Evolutionary conservation across 2,888 invertebrate genomes (phyloP).

Genomic region (Junonia oenone): DNA sequence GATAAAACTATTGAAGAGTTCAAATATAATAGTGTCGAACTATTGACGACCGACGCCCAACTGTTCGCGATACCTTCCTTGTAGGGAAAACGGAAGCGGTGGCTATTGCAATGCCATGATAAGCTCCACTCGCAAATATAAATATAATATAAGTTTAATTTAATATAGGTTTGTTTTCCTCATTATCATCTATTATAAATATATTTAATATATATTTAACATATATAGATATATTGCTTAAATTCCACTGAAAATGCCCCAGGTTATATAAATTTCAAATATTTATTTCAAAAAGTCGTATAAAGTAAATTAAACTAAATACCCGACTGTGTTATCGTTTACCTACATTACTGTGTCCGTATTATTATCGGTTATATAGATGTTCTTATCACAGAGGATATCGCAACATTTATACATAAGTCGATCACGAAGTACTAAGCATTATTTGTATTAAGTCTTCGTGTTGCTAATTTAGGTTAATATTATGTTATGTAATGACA

Average conservation of each 20-base stretch:
- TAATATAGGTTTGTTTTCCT: conserved; percentile 18
- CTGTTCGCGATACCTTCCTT: conserved; percentile 37
- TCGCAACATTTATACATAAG: conserved; percentile 16
- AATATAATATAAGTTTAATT: conserved; percentile 13
- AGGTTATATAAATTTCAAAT: too few species aligned
- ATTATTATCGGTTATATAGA: conserved; percentile 24
- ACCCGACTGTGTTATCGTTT: conserved; percentile 24
- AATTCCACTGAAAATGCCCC: too few species aligned
- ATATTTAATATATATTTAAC: too few species aligned
- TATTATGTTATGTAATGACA: not conserved
- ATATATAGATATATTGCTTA: too few species aligned
- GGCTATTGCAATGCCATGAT: conserved; percentile 33
- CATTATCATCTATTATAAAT: conserved; percentile 4
- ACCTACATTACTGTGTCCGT: conserved; percentile 24
- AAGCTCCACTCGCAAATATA: conserved; percentile 24
- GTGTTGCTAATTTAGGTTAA: not conserved
- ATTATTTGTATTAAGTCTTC: not conserved
- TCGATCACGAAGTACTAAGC: not conserved
- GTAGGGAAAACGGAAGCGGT: conserved; percentile 43
- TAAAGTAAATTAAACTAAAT: conserved; percentile 4
- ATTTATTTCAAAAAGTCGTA: not conserved
- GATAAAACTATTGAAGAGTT: conserved; percentile 4
- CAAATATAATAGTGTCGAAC: not conserved
- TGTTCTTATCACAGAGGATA: conserved; percentile 27
- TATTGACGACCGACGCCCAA: conserved; percentile 24